These are phyloP conservation scores for Drosophila hydei DNA, from an alignment of 1,140 invertebrate species.

Conservation along the genomic window DNA sequence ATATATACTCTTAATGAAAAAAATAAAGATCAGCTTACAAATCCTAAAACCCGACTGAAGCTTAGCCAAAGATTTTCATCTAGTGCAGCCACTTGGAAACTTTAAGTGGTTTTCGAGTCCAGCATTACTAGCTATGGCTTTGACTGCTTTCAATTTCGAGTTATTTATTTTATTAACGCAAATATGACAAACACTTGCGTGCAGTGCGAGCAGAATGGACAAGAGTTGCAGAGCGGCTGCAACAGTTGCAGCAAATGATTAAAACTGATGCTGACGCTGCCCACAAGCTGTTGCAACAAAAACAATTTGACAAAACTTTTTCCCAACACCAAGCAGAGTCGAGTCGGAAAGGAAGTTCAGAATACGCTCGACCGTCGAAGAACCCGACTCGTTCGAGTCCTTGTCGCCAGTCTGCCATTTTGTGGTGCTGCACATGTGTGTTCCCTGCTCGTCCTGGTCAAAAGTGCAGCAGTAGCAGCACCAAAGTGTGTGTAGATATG, in stretches of 20 bases:
- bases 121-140: conserved; percentile 5
- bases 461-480: conserved; percentile 66
- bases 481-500: no score
- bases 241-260: conserved; percentile 51
- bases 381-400: conserved; percentile 16
- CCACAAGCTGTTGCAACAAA: conserved; percentile 69
- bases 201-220: neutral
- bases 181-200: conserved; percentile 33
- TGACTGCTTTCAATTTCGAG: conserved; percentile 25
- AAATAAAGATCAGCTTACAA: neutral
- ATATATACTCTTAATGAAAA: neutral
- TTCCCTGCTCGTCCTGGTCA: conserved; percentile 51
- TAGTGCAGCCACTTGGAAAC: conserved; percentile 3
- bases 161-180: conserved; percentile 35
- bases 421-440: conserved; percentile 29
- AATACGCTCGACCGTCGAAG: conserved; percentile 55
- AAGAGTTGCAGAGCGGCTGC: neutral
- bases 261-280: conserved; percentile 61
- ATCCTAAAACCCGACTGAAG: neutral
- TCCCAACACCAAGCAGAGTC: neutral
- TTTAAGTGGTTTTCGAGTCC: conserved; percentile 10
- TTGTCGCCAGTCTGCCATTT: conserved; percentile 32
- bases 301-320: conserved; percentile 75
- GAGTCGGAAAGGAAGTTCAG: conserved; percentile 38
- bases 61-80: conserved; percentile 7